Evolutionary conservation across 1,140 invertebrate genomes (phyloP).

Genomic region (Drosophila persimilis): DNA sequence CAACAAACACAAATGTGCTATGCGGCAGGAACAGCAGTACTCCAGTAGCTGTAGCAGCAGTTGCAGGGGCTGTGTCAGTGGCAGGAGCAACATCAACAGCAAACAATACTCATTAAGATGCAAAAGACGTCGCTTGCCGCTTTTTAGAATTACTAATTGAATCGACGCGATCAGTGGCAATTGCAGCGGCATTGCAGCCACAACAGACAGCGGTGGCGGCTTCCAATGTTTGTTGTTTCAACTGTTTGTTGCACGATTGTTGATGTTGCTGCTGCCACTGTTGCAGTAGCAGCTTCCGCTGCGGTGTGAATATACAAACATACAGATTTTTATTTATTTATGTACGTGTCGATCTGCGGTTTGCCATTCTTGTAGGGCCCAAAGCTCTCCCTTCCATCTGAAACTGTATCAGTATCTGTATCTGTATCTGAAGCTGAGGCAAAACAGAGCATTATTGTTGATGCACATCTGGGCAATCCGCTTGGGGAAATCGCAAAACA

Average conservation of each 20-base stretch:
- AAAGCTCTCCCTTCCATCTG: slow-evolving; percentile 6
- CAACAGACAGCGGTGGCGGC: slow-evolving; percentile 42
- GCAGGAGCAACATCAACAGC: slow-evolving; percentile 17
- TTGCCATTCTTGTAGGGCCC: slow-evolving; percentile 40
- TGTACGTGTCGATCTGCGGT: slow-evolving; percentile 30
- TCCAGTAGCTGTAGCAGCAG: slow-evolving; percentile 17
- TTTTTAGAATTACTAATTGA: slow-evolving; percentile 83
- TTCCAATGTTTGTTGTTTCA: slow-evolving; percentile 54
- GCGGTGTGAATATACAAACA: slow-evolving; percentile 49
- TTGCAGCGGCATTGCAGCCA: slow-evolving; percentile 59
- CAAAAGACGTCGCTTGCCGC: slow-evolving; percentile 76
- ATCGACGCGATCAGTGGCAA: slow-evolving; percentile 80
- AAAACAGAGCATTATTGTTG: slow-evolving; percentile 8
- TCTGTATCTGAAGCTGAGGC: slow-evolving; percentile 15
- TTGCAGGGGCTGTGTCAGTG: slow-evolving; percentile 4
- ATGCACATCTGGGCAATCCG: slow-evolving; percentile 30
- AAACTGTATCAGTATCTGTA: neutral
- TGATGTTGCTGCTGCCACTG: slow-evolving; percentile 15
- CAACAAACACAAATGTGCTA: slow-evolving; percentile 34
- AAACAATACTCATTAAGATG: slow-evolving; percentile 68
- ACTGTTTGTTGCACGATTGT: slow-evolving; percentile 11
- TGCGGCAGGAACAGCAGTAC: slow-evolving; percentile 1
- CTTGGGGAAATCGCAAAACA: slow-evolving; percentile 24
- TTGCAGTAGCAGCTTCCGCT: slow-evolving; percentile 44
- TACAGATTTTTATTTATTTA: slow-evolving; percentile 47